Evolutionary conservation across 2,797 vertebrate species (phyloP).

Genomic region (Toxotes lorentzi): DNA sequence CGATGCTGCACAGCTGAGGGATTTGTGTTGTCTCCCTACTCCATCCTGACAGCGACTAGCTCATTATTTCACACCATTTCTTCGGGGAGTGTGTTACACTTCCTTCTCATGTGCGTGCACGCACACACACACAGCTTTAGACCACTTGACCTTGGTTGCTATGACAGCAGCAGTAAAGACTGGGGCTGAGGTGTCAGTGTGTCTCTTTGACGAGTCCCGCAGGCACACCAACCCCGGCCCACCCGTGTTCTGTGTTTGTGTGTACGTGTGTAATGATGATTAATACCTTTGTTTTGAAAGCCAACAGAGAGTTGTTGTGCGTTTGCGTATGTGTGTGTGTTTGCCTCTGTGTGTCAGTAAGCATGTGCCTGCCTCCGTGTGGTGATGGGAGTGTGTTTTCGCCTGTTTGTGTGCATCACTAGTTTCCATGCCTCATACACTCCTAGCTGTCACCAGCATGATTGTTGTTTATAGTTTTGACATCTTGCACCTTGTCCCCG

Average conservation of each 20-base stretch:
- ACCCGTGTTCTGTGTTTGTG: constrained; percentile 65
- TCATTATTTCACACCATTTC: constrained; percentile 77
- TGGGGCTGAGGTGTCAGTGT: constrained; percentile 75
- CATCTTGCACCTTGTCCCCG: constrained; percentile 64
- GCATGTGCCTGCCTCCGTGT: constrained; percentile 22
- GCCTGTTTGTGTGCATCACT: constrained; percentile 57
- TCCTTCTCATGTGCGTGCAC: constrained; percentile 45
- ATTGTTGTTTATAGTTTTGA: constrained; percentile 78
- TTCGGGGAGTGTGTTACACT: constrained; percentile 64
- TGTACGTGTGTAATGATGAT: constrained; percentile 83
- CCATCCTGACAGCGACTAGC: constrained; percentile 70
- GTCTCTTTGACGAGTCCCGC: constrained; percentile 80
- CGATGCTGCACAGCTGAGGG: constrained; percentile 46
- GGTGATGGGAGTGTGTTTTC: constrained; percentile 21
- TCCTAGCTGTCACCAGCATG: constrained; percentile 63
- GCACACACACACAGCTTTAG: constrained; percentile 53
- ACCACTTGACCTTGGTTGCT: constrained; percentile 86
- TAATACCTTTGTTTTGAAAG: constrained; percentile 87
- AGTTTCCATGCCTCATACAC: constrained; percentile 52
- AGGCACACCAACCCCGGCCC: constrained; percentile 67
- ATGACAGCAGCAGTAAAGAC: constrained; percentile 79
- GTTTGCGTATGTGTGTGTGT: constrained; percentile 38
- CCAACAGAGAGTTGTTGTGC: constrained; percentile 70
- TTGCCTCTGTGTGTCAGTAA: constrained; percentile 9
- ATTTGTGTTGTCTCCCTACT: constrained; percentile 57